Evolutionary conservation across 2,888 invertebrate species (phyloP).

Genomic region (Cephus rjabovi): DNA sequence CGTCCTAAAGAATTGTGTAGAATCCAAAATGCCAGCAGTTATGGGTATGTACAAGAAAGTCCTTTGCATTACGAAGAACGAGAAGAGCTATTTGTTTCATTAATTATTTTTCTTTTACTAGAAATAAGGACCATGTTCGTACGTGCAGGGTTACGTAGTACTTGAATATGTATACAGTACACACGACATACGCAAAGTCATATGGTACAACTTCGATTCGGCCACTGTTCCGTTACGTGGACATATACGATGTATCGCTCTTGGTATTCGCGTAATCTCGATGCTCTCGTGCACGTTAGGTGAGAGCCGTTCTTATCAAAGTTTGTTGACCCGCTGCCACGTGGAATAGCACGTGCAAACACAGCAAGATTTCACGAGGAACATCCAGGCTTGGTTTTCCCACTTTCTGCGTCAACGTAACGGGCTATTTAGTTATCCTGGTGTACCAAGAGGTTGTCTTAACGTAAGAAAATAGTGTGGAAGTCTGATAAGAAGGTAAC

Average conservation of each 20-base stretch:
- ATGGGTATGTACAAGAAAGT: not conserved
- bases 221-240: not conserved
- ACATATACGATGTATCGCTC: not conserved
- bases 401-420: not conserved
- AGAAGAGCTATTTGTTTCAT: not conserved
- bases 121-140: not conserved
- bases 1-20: too few species aligned
- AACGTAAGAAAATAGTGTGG: not conserved
- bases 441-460: not conserved
- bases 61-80: not conserved
- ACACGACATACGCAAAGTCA: too few species aligned
- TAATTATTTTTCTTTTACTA: not conserved
- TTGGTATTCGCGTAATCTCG: conserved; percentile 2
- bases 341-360: conserved; percentile 44
- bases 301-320: conserved; percentile 17
- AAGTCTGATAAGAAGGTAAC: not conserved
- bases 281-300: not conserved
- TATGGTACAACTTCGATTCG: not conserved
- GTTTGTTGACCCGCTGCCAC: conserved; percentile 38
- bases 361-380: conserved; percentile 19
- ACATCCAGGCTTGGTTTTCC: conserved; percentile 10
- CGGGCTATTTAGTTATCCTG: not conserved
- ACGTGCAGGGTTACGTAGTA: not conserved
- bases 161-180: too few species aligned
- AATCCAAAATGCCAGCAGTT: not conserved